These are phyloP conservation scores for Brachionichthys hirsutus DNA, from an alignment of 2,113 vertebrate genomes.

Conservation along the genomic window DNA sequence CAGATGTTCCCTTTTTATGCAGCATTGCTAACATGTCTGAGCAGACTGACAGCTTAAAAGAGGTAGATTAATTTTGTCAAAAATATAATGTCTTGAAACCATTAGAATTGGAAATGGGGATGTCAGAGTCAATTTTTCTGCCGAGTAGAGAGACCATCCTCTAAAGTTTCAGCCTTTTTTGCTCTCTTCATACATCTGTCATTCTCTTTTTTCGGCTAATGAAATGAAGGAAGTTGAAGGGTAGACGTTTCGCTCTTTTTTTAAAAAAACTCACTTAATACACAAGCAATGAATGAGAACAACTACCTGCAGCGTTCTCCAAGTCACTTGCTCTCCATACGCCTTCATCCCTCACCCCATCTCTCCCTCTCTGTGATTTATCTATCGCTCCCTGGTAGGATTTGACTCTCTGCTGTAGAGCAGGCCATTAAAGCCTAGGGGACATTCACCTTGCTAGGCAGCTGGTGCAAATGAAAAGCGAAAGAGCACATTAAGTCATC, in stretches of 20 bases:
- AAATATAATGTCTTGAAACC: constrained; percentile 75
- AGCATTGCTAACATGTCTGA: constrained; percentile 1
- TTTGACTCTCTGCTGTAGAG: constrained; percentile 68
- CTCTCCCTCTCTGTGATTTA: constrained; percentile 65
- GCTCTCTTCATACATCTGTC: constrained; percentile 37
- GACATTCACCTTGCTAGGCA: constrained; percentile 78
- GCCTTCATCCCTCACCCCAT: constrained; percentile 42
- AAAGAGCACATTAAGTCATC: constrained; percentile 80
- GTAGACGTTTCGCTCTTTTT: constrained; percentile 5
- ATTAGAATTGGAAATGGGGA: constrained; percentile 74
- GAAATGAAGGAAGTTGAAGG: constrained; percentile 7
- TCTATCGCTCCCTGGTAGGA: constrained; percentile 66
- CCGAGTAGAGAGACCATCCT: constrained; percentile 63
- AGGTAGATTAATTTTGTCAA: constrained; percentile 77
- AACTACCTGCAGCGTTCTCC: constrained; percentile 17
- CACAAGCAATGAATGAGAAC: constrained; percentile 20
- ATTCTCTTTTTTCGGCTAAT: constrained; percentile 41
- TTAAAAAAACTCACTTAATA: constrained; percentile 23
- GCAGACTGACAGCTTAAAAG: constrained; percentile 69
- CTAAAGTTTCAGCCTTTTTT: constrained; percentile 59
- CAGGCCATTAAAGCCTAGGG: constrained; percentile 72
- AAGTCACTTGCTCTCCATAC: constrained; percentile 32
- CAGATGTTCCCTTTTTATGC: constrained; percentile 45
- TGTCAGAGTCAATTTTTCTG: constrained; percentile 73
- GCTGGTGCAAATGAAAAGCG: constrained; percentile 79